phyloP scores from a whole-genome alignment of 2,888 invertebrate species.

The Idaea dimidiata region DNA sequence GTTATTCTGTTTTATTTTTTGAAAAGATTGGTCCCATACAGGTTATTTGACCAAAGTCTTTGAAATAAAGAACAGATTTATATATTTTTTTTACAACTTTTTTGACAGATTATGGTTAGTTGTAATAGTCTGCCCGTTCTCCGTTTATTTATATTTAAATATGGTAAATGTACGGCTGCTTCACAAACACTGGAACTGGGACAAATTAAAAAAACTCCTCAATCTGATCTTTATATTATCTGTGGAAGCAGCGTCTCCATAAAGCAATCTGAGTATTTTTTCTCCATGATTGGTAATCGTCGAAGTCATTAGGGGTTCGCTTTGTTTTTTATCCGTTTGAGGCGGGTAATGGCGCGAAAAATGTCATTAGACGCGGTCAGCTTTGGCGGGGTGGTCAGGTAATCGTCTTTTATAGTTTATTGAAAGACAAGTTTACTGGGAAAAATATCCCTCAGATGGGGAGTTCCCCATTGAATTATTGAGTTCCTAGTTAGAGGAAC shows the following conservation, averaged over 20 bases:
- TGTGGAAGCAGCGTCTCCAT: slow-evolving; percentile 15
- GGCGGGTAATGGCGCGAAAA: slow-evolving; percentile 63
- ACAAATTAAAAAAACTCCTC: slow-evolving; percentile 10
- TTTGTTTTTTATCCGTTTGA: slow-evolving; percentile 58
- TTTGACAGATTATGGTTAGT: no score
- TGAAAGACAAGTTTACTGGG: neutral
- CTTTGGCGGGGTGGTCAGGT: slow-evolving; percentile 2
- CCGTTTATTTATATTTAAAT: no score
- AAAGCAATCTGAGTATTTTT: slow-evolving; percentile 34
- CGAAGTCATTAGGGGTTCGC: slow-evolving; percentile 64
- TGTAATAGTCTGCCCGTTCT: no score
- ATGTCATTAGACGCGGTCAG: slow-evolving; percentile 54
- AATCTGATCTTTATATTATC: neutral
- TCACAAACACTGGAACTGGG: neutral
- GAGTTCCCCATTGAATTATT: no score
- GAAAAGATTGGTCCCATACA: no score
- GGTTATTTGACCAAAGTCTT: no score
- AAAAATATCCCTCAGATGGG: neutral
- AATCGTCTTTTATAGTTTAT: neutral
- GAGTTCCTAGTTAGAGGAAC: no score
- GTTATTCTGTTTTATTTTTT: no score
- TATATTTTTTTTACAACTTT: no score
- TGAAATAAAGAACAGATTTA: no score
- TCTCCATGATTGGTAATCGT: slow-evolving; percentile 67
- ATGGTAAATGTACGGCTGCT: no score